Base-by-base conservation (phyloP, 2,797 vertebrate species). In the Gobio occitaniae region DNA sequence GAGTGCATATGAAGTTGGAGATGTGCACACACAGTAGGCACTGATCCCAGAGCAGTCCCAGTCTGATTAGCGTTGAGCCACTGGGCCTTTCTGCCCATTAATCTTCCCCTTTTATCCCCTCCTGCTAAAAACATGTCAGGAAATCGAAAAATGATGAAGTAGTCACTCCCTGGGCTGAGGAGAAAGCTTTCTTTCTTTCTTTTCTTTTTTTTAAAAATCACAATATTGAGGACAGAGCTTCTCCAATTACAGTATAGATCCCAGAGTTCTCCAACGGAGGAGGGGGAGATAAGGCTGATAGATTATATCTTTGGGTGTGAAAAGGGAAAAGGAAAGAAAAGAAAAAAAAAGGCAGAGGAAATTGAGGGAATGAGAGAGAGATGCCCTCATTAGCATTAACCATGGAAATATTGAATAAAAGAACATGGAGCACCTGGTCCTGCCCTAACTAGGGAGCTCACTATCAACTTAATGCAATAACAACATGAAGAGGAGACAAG, bases 111-210 rank as follows among this genome's bases (percentile, higher is more conserved):
- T 94, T 93, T 92, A 93, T 93, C 90, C 90, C 87, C 87, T 89
- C 90, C 48, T 65, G 83, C 84, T 89, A 90, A 94, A 93, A 93
- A 92, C 89, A 84, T 90, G 90, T 91, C 91, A 90, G 91, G 89
- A 92, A 94, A 94, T 92, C 74, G 70, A 92, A 92, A 93, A 92
- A 92, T 90, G 89, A 94, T 93, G 91, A 94, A 94, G 92, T 90
- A 90, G 90, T 94, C 89, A 91, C 86, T 91, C 87, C 82, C 89
- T 91, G 85, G 87, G 87, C 83, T 86, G 91, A 89, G 88, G 86
- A 89, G 21, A 70, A 85, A 93, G 92, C 90, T 92, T 93, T 74
- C 41, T 44, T 44, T 44, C 41, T 74, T 44, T 44, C 6, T 41
- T 41, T 41, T 7, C 6, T 36, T 36, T 36, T 36, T 48, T 48